Evolutionary conservation across 2,113 vertebrate genomes (phyloP).

Genomic region (Tiliqua scincoides): DNA sequence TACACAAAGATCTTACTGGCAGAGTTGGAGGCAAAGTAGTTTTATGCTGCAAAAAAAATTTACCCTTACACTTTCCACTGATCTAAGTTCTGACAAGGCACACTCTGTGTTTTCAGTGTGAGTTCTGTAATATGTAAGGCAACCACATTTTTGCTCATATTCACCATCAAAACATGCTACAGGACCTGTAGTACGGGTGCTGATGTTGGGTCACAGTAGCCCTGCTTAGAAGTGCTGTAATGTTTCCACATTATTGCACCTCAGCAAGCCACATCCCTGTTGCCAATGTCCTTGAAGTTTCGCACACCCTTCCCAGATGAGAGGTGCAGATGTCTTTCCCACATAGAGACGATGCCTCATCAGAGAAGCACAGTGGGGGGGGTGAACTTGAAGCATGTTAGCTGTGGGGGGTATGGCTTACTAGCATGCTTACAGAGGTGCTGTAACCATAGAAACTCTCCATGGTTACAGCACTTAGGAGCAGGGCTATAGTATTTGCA

Average conservation of each 20-base stretch:
- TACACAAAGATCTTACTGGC: neutral
- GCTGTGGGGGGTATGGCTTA: too few species aligned
- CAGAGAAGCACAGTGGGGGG: too few species aligned
- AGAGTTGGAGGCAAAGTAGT: neutral
- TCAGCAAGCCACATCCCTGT: too few species aligned
- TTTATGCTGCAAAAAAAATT: neutral
- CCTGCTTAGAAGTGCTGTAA: neutral
- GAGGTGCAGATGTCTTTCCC: too few species aligned
- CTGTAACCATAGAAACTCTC: too few species aligned
- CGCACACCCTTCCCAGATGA: too few species aligned
- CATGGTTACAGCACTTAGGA: too few species aligned
- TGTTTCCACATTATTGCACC: too few species aligned
- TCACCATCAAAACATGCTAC: neutral
- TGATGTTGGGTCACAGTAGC: neutral
- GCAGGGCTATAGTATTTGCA: neutral
- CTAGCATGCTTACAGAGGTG: too few species aligned
- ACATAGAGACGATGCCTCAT: too few species aligned
- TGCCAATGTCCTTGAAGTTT: too few species aligned
- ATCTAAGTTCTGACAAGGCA: neutral
- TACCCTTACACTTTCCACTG: neutral
- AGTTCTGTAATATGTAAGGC: neutral
- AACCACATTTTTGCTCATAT: neutral
- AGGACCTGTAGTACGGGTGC: neutral
- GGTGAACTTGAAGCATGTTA: too few species aligned
- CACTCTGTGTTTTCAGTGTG: neutral